phyloP scores from a whole-genome alignment of 2,113 vertebrate species.

The Microtus richardsoni region DNA sequence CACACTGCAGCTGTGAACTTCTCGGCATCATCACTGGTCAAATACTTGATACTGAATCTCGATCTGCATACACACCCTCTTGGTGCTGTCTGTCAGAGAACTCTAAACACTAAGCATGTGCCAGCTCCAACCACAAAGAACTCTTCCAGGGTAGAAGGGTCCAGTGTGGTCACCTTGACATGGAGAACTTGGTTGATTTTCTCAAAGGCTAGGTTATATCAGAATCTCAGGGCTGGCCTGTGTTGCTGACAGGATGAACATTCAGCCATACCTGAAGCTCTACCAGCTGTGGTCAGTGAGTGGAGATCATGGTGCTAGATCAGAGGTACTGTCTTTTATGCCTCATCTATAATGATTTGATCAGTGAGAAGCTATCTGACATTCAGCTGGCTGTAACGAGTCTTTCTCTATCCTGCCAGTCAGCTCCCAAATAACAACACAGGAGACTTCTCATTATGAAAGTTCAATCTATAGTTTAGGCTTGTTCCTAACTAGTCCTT shows the following conservation, averaged over 20 bases:
- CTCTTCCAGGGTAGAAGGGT: background rate
- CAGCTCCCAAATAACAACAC: no score
- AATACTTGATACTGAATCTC: no score
- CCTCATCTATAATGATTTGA: background rate
- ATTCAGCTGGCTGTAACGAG: background rate
- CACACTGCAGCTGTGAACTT: background rate
- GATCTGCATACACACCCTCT: fast-evolving
- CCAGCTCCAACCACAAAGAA: background rate
- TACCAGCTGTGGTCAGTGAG: background rate
- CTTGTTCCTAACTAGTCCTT: no score
- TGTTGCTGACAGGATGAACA: background rate
- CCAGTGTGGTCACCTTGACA: fast-evolving
- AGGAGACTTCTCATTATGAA: no score
- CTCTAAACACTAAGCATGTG: fast-evolving
- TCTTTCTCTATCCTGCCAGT: background rate
- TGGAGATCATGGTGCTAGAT: background rate
- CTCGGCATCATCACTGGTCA: fast-evolving
- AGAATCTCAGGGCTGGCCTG: background rate
- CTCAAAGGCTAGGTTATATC: fast-evolving
- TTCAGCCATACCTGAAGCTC: no score
- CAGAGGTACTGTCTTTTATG: background rate
- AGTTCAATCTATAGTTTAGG: no score
- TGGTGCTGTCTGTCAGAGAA: background rate
- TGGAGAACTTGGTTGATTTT: background rate
- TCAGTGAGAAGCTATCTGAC: background rate